Evolutionary conservation across 2,113 vertebrate species (phyloP), one percentile per base, ranked within the genome.

Genomic region (Mastomys natalensis): DNA sequence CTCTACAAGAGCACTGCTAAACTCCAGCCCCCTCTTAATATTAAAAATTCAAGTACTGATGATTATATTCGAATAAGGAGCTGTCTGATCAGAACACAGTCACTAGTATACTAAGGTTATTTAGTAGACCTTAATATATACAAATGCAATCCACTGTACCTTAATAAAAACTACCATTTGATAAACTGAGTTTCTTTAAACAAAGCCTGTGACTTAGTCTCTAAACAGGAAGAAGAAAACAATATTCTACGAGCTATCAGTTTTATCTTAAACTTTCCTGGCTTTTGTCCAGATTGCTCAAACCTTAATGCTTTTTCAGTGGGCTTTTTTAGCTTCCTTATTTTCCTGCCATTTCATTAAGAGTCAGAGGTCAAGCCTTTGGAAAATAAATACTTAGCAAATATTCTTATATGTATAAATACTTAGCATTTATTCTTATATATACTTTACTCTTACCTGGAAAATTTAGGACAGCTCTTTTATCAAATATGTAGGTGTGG

Each of bases 291-390:
- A 89, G 91, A 62, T 95, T 97, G 37, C 87, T 95, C 70, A 93
- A 93, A 40, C 80, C 60, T 87, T 87, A 89, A 87, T 96, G 66
- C n/a, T 95, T 81, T 95, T 97, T 76, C 80, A 85, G 19, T 55
- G 89, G 34, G 48, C n/a, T 86, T 48, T 58, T 95, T 90, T 87
- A 45, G 80, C 78, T 95, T 95, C 86, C 66, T 94, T 96, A 58
- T 95, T 97, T 96, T 97, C 97, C 68, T 97, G 51, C 43, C 48
- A 84, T 96, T 95, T 90, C 64, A 72, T 96, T 92, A 95, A 96
- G 96, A 92, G 15, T 74, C 82, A 96, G 73, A 96, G 89, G 92
- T 91, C 55, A 73, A 86, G 1, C 40, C 62, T 96, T 70, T 87
- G n/a, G 26, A 62, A 85, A 66, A 78, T 40, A 80, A 66, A 17